Evolutionary conservation across 2,797 vertebrate genomes (phyloP), one percentile per base, ranked within the genome.

Genomic region (Triplophysa yarkandensis): DNA sequence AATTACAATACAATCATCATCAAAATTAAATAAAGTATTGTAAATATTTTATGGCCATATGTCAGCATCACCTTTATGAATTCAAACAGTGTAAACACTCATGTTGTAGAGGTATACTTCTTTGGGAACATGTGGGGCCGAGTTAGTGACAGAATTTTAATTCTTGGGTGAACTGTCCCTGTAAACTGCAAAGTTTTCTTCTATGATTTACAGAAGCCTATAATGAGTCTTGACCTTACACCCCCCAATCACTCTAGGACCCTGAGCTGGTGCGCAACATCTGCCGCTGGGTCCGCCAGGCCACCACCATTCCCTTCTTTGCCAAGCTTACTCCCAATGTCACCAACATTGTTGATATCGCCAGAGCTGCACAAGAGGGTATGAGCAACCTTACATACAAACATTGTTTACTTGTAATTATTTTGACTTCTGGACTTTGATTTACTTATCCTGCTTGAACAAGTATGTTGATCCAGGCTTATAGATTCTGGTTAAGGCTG

Each of bases 321-420:
- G 96, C 96, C 91, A 98, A 98, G 80, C 88, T 98, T 90, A 98
- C 96, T 82, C 95, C 96, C 77, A 93, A 93, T 85, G 92, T 95
- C 89, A 92, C 95, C 67, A 91, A 95, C 84, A 92, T 96, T 67
- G 93, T 94, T 66, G 94, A 92, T 87, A 97, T 96, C 5, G 95
- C 95, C 43, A 87, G 78, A 87, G 95, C 95, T 63, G 93, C 94
- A 0, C 86, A 91, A 41, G 95, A 96, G 92, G 95, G 95, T 96
- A 85, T 90, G 85, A n/a, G 4, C 14, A 58, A 21, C 30, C 32
- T 50, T 21, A 27, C 41, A 34, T 46, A 69, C 36, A 69, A 16
- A 43, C 41, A 39, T 39, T 11, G 2, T 39, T 28, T 27, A 25
- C 25, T 14, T 16, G 14, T 28, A 55, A 14, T 55, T 13, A 21